These are phyloP conservation scores for Lithophane semibrunnea DNA, from an alignment of 2,888 invertebrate genomes.

Conservation along the genomic window DNA sequence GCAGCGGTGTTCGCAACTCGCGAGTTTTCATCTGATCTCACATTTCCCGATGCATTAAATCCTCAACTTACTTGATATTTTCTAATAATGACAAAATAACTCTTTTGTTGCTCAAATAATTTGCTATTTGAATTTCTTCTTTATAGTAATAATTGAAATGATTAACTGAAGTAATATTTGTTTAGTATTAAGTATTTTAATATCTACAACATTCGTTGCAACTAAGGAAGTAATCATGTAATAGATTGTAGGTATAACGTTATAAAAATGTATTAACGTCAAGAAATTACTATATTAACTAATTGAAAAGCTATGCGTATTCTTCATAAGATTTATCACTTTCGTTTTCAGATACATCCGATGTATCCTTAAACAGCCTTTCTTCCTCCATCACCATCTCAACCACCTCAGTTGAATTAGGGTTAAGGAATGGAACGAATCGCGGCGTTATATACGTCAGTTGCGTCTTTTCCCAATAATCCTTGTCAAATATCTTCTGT, in stretches of 20 bases:
- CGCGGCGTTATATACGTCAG: accelerated
- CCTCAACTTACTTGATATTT: background rate
- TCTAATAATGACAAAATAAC: background rate
- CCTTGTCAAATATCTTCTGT: background rate
- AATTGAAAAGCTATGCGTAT: background rate
- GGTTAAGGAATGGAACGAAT: slow-evolving; percentile 15
- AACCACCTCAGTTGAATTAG: background rate
- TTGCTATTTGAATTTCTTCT: background rate
- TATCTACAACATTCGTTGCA: background rate
- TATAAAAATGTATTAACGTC: background rate
- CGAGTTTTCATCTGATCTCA: background rate
- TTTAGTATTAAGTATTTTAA: background rate
- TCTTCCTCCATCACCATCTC: accelerated
- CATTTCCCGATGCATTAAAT: background rate
- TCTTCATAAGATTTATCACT: slow-evolving; percentile 18
- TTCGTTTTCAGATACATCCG: background rate
- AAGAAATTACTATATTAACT: background rate
- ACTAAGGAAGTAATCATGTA: background rate
- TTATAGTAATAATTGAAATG: too few species aligned
- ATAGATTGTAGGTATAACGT: background rate
- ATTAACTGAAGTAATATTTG: too few species aligned
- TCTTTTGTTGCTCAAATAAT: background rate
- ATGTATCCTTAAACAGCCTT: background rate
- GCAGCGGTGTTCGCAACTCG: background rate
- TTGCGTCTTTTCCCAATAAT: accelerated